Conservation (phyloP, 2,888 invertebrate species). For the Eubasilissa splendida region DNA sequence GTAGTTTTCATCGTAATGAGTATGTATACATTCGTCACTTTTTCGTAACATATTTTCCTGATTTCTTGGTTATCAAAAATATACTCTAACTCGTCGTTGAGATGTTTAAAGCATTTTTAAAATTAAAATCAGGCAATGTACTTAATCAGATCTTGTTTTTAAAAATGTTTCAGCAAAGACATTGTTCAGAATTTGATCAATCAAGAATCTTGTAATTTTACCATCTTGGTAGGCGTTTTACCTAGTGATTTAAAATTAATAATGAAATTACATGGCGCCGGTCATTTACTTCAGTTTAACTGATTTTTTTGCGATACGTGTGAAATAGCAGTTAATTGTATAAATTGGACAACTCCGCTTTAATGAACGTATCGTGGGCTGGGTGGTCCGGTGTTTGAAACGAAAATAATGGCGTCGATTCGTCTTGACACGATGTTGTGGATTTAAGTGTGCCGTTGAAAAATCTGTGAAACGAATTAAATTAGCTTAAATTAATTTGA, state of each 20-base stretch:
- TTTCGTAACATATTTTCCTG: too few relatives aligned
- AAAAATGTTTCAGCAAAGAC: too few relatives aligned
- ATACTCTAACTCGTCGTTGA: too few relatives aligned
- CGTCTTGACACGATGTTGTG: neutral
- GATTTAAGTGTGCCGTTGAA: neutral
- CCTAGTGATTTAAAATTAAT: neutral
- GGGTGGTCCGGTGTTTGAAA: conserved; percentile 17
- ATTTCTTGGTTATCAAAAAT: too few relatives aligned
- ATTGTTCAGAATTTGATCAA: too few relatives aligned
- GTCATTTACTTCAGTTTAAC: neutral
- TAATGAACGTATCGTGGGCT: conserved; percentile 7
- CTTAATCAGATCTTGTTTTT: too few relatives aligned
- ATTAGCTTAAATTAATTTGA: conserved; percentile 5
- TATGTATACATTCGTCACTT: too few relatives aligned
- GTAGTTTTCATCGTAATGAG: too few relatives aligned
- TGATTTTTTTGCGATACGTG: conserved; percentile 1
- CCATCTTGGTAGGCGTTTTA: too few relatives aligned
- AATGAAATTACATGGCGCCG: neutral
- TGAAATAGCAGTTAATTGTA: conserved; percentile 26
- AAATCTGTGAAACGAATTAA: neutral
- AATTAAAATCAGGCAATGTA: too few relatives aligned
- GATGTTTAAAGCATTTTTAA: too few relatives aligned
- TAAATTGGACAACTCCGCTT: conserved; percentile 17
- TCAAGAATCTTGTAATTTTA: too few relatives aligned
- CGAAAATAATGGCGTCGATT: conserved; percentile 11